Evolutionary conservation across 1,140 invertebrate species (phyloP), one percentile per base, ranked within the genome.

Genomic region (Polyergus mexicanus): DNA sequence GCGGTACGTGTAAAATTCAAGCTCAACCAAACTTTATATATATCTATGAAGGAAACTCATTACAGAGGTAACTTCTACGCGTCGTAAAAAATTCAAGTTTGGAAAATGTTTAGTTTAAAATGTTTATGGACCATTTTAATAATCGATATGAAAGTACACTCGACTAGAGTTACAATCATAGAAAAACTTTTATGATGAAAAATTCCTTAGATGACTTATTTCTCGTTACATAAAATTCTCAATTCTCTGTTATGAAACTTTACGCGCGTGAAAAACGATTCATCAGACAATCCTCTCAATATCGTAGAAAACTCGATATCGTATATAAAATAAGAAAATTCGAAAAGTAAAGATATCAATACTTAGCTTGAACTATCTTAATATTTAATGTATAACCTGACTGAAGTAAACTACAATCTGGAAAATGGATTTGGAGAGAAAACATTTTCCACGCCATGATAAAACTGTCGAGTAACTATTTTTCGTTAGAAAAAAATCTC

Each of bases 71-170:
- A 60, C 38, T 60, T 35, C 5, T 11, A 28, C 1, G 47, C 35
- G 32, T 74, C 32, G 47, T 47, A 60, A 83, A 83, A 83, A 41
- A 83, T 74, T 83, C 28, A 47, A 7, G 13, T 60, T 58, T 22
- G 5, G 25, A 71, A 60, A 22, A 44, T 63, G 56, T 13, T 8
- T 38, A 22, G 63, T 16, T 69, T 41, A 25, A 38, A 69, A 28
- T 32, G 10, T 51, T 16, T 51, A 51, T 38, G 38, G 11, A 71
- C n/a, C 13, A 54, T 8, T 7, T 2, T 41, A 44, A 81, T 22
- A 71, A 44, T n/a, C 28, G 25, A 71, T n/a, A 51, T 44, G 16
- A 54, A 22, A 72, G n/a, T 13, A 19, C 22, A 44, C 19, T 19
- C 8, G 3, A 54, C 35, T 68, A 68, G 68, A 69, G 56, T 69